Evolutionary conservation across 35 echinoderm and acorn worm genomes (phyloP), one percentile per base, ranked within the genome.

Genomic region (Lytechinus pictus): DNA sequence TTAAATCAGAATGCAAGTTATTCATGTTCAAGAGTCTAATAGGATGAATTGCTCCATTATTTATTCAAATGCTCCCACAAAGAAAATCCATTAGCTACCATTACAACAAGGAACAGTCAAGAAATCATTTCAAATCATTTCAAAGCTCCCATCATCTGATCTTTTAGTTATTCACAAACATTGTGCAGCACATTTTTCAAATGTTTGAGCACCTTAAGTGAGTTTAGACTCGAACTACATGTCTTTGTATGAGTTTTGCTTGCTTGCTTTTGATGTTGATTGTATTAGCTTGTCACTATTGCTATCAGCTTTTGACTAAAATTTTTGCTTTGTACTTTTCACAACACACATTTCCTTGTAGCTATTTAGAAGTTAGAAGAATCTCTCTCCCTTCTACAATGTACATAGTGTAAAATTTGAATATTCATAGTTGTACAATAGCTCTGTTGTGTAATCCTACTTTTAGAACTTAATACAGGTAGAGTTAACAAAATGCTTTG

Each of bases 111-210:
- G 21, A 79, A 79, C 19, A 44, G 33, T 44, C 33, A 2, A 24
- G 66, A 79, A 79, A 79, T 79, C 19, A 79, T 79, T 79, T 79
- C 66, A 79, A 79, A 79, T 79, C 66, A 79, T 71, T n/a, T 79
- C 66, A n/a, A 44, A 44, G 2, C 33, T 44, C 33, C 33, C 33
- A 44, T 44, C 33, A 44, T 44, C 33, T 44, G 4, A 79, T 24
- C 16, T 7, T 7, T 5, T 24, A 79, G 66, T 27, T 72, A 79
- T 79, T 24, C 66, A 44, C 16, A 24, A 24, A 79, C 66, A 16
- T n/a, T 8, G 19, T 79, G 19, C 21, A 79, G 66, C 1, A 19
- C 66, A 79, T 16, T 24, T 79, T 19, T 79, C n/a, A 7, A 79
- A 79, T n/a, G 66, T 79, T n/a, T 79, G 66, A 79, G 66, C n/a